Evolutionary conservation across 2,797 vertebrate genomes (phyloP).

Genomic region (Tokudaia muenninki): DNA sequence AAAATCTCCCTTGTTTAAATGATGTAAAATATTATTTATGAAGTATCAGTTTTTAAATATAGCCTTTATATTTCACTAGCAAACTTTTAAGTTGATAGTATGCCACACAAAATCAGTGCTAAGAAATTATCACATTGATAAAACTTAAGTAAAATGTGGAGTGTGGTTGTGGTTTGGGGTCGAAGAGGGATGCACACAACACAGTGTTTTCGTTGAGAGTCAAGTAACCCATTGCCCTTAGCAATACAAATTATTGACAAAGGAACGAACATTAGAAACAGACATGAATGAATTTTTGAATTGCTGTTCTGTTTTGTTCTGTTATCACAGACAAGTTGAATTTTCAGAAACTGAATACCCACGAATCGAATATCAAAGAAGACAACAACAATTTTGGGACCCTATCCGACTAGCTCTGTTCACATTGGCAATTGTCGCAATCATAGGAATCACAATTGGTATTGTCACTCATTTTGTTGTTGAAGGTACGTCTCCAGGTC

Average conservation of each 20-base stretch:
- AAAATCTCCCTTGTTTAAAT: slow-evolving; percentile 28
- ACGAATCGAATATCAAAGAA: slow-evolving; percentile 63
- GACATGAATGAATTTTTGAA: neutral
- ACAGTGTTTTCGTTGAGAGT: neutral
- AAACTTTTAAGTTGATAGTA: slow-evolving; percentile 30
- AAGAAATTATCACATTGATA: neutral
- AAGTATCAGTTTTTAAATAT: neutral
- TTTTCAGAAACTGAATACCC: slow-evolving; percentile 61
- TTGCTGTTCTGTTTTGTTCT: slow-evolving; percentile 44
- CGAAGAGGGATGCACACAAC: neutral
- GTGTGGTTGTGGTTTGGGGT: neutral
- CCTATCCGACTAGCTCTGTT: slow-evolving; percentile 74
- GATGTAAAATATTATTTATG: neutral
- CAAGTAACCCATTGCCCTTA: neutral
- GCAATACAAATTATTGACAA: neutral
- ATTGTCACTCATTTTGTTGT: slow-evolving; percentile 82
- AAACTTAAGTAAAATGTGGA: neutral
- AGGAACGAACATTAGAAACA: neutral
- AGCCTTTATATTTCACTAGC: neutral
- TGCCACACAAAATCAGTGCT: neutral
- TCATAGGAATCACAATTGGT: slow-evolving; percentile 81
- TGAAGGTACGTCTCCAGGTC: slow-evolving; percentile 77
- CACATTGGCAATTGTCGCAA: slow-evolving; percentile 75
- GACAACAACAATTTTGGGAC: slow-evolving; percentile 78
- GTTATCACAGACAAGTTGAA: slow-evolving; percentile 75